phyloP scores from a whole-genome alignment of 2,113 vertebrate genomes.

The Pseudopipra pipra region DNA sequence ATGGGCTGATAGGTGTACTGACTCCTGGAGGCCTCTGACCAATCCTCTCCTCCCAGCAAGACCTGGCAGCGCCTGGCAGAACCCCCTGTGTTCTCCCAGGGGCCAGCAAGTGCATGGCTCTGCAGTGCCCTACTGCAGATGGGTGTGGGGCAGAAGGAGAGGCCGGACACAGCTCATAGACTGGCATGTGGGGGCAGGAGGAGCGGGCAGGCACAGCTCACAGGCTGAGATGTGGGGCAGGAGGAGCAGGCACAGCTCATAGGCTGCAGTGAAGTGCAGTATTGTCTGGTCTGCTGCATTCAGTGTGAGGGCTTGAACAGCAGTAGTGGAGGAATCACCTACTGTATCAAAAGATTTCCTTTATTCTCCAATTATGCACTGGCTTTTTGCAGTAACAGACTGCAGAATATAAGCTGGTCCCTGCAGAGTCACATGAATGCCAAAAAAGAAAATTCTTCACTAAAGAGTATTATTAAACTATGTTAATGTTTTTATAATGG shows the following conservation, averaged over 20 bases:
- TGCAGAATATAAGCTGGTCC: background rate
- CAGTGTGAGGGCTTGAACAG: background rate
- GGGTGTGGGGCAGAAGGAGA: fast-evolving
- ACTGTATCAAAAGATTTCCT: background rate
- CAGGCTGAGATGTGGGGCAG: no score
- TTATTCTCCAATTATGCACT: background rate
- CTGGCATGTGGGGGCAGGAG: background rate
- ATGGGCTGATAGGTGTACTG: fast-evolving
- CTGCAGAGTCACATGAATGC: background rate
- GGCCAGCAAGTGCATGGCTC: background rate
- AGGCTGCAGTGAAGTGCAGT: background rate
- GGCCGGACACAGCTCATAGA: background rate
- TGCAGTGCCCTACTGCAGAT: no score
- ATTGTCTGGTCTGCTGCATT: background rate
- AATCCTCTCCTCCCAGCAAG: background rate
- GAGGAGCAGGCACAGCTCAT: fast-evolving
- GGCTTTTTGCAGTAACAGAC: background rate
- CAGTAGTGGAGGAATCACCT: background rate
- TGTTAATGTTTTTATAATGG: background rate
- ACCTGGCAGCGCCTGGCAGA: background rate
- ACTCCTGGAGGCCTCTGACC: background rate
- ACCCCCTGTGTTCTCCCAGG: background rate
- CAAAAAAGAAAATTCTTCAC: background rate
- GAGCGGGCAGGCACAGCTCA: background rate
- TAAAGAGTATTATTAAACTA: background rate